Base-by-base conservation (phyloP, 2,113 vertebrate genomes). In the Lampris incognitus region DNA sequence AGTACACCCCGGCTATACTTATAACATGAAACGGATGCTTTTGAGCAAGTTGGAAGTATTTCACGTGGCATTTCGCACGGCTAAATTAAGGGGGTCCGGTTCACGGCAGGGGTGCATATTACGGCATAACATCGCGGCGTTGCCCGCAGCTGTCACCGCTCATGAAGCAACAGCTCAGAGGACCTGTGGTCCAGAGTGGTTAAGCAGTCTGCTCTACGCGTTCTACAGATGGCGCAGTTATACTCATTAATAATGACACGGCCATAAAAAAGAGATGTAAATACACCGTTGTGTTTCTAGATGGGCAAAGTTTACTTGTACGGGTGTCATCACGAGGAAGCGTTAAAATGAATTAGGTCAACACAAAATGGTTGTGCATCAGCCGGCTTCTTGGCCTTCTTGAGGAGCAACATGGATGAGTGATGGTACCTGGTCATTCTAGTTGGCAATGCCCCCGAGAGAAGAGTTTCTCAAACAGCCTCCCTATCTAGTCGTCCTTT, bases 111-210 rank as follows among this genome's bases (percentile, higher is more conserved):
- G 24, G 24, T 24, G 24, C 24, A 24, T 24, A 24, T 24, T 24
- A 24, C 24, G 24, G 24, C 24, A 24, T 24, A 24, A 24, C 24
- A 24, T 24, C 24, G 24, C 24, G 24, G 24, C 24, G 24, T 24
- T 24, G 24, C 24, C 24, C 9, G 40, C 91, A 88, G 89, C 91
- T 91, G 90, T 88, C 80, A 41, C 24, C 24, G 24, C 24, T 24
- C 24, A 24, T 24, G 24, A 24, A 24, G 24, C 24, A 24, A 24
- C 24, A 24, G 24, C 24, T 24, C 72, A 81, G 79, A 78, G 50
- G 80, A 56, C 42, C 63, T 78, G 66, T 24, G 37, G 59, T 66
- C 69, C 63, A 66, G 72, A 61, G 11, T 6, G 50, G 67, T 68
- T 67, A 61, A 60, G 74, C 39, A 78, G 58, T 68, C 80, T 78